Evolutionary conservation across 2,888 invertebrate genomes (phyloP).

Genomic region (Lobophora halterata): DNA sequence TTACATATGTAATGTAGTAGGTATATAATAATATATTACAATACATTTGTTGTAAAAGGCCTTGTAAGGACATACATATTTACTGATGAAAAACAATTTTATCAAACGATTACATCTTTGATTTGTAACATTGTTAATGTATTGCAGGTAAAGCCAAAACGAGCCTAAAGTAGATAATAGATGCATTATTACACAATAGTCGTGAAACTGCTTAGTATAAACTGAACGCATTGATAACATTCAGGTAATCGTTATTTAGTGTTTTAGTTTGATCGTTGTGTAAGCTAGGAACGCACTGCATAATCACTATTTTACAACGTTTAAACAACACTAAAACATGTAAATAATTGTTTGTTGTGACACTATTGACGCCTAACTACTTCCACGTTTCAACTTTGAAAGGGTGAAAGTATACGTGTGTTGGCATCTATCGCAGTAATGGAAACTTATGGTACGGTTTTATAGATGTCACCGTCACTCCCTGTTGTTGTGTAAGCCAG

Average conservation of each 20-base stretch:
- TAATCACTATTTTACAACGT: constrained; percentile 10
- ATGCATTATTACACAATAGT: constrained; percentile 16
- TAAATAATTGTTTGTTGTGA: constrained; percentile 13
- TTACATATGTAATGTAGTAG: no score
- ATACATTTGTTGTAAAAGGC: not conserved
- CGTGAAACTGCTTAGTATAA: no score
- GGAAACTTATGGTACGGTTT: no score
- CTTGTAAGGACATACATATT: no score
- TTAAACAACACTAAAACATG: constrained; percentile 10
- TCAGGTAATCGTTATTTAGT: constrained; percentile 17
- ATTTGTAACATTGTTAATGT: not conserved
- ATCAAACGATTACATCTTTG: constrained; percentile 5
- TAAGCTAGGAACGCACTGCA: constrained; percentile 12
- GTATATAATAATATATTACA: no score
- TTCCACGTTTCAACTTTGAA: constrained; percentile 1
- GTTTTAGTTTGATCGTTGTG: constrained; percentile 17
- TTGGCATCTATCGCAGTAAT: constrained; percentile 5
- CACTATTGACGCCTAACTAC: constrained; percentile 1
- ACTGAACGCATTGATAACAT: constrained; percentile 15
- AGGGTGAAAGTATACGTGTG: constrained; percentile 10
- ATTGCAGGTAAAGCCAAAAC: constrained; percentile 4
- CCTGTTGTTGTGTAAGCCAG: no score
- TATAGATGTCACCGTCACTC: no score
- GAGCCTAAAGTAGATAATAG: no score
- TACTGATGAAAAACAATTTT: no score